Conservation (phyloP, 30 jellyfish, hydroid and myxozoan species). For the Clytia hemisphaerica region DNA sequence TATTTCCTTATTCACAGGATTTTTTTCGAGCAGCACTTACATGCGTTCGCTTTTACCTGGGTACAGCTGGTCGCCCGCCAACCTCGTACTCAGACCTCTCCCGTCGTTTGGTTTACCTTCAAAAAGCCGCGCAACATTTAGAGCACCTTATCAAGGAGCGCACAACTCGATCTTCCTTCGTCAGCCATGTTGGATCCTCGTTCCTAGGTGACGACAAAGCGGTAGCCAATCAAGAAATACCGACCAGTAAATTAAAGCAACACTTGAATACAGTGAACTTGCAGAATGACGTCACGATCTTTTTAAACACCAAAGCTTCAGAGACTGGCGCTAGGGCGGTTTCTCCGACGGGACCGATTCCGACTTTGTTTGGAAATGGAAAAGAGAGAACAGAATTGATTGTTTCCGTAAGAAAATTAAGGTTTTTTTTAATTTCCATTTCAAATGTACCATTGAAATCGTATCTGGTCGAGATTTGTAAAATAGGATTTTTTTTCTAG, state of each 20-base stretch:
- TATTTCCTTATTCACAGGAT: conserved; percentile 34
- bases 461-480: too few relatives aligned
- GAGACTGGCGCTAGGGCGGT: neutral
- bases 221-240: conserved; percentile 47
- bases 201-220: conserved; percentile 50
- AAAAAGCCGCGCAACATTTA: conserved; percentile 59
- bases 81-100: conserved; percentile 47
- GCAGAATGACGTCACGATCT: conserved; percentile 70
- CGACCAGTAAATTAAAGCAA: conserved; percentile 61
- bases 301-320: conserved; percentile 24
- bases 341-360: conserved; percentile 22
- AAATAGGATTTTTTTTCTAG: too few relatives aligned
- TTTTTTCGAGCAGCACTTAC: conserved; percentile 92
- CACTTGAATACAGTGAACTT: conserved; percentile 69
- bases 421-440: neutral
- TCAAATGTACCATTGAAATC: too few relatives aligned
- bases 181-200: conserved; percentile 86
- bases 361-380: conserved; percentile 93
- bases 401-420: conserved; percentile 26
- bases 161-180: conserved; percentile 55
- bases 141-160: conserved; percentile 65
- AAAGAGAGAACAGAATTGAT: conserved; percentile 85
- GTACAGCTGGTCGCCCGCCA: conserved; percentile 78
- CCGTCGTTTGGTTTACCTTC: conserved; percentile 49
- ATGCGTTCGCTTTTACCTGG: conserved; percentile 85